Evolutionary conservation across 2,797 vertebrate species (phyloP), one percentile per base, ranked within the genome.

Genomic region (Sebastes taczanowskii): DNA sequence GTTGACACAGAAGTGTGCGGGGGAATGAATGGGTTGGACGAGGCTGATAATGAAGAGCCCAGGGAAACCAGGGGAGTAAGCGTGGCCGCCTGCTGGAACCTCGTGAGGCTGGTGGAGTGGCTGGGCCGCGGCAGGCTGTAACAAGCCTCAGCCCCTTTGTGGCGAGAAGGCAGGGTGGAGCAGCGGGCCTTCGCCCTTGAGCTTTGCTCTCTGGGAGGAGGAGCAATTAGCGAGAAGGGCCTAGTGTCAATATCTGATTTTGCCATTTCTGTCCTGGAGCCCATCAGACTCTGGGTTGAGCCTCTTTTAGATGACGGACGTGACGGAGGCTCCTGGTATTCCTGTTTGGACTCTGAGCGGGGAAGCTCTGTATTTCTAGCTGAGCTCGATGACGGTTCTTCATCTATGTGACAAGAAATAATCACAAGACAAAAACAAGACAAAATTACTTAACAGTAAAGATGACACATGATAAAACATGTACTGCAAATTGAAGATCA

Each of bases 101-200:
- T 90, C 1, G 92, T 92, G 85, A 96, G 94, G 88, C 94, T 96
- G 91, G 88, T 93, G 85, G 95, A 96, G 66, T 94, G 94, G 80
- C 93, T 95, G 38, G 95, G 91, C 32, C 89, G 90, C 0, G 94
- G 90, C 71, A 93, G 80, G 74, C 86, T 92, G 87, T 92, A 92
- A 74, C 76, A 91, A 16, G 87, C 71, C 73, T 93, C 92, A 1
- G 88, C 49, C 32, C 84, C 93, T 89, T 72, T 89, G 84, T 92
- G 91, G 63, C 85, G 90, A 25, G 92, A 93, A 91, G 96, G 96
- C 92, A 96, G 93, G 78, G 96, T 96, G 87, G 93, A 95, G 89
- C 95, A 95, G 55, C 94, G 93, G 69, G 86, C 81, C 83, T 94
- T 95, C 27, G 79, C 85, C 74, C 91, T 95, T 16, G 80, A 77